phyloP scores from a whole-genome alignment of 2,113 vertebrate species.

The Egretta garzetta region DNA sequence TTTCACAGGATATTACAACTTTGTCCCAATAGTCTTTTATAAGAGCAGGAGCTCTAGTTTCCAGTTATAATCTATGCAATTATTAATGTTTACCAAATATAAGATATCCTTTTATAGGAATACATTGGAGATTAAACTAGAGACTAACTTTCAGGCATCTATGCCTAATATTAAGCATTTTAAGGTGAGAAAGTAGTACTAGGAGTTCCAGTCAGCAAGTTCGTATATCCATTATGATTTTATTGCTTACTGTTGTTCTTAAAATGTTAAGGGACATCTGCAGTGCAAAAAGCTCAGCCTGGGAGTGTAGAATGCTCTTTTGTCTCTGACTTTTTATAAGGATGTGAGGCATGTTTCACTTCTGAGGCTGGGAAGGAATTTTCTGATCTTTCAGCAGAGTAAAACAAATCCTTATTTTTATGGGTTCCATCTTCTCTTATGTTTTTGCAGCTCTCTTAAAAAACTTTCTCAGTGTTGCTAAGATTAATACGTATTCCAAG shows the following conservation, averaged over 20 bases:
- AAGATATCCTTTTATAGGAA: neutral
- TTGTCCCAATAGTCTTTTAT: neutral
- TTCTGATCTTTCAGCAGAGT: neutral
- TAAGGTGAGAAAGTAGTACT: neutral
- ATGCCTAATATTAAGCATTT: neutral
- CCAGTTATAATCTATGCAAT: neutral
- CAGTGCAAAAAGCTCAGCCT: neutral
- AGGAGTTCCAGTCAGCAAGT: neutral
- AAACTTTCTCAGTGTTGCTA: neutral
- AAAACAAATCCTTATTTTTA: neutral
- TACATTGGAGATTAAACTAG: neutral
- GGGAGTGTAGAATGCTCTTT: neutral
- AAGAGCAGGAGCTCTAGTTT: neutral
- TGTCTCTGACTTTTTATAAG: neutral
- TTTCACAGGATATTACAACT: neutral
- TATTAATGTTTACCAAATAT: neutral
- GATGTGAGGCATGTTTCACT: neutral
- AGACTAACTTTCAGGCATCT: neutral
- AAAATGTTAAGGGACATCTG: neutral
- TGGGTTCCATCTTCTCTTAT: neutral
- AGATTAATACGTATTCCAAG: neutral
- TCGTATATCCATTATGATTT: neutral
- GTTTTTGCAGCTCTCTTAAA: neutral
- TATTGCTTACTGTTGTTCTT: neutral
- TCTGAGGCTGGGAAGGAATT: neutral